Base-by-base conservation (phyloP, 2,888 invertebrate genomes). In the Meiosimyza decipiens region DNA sequence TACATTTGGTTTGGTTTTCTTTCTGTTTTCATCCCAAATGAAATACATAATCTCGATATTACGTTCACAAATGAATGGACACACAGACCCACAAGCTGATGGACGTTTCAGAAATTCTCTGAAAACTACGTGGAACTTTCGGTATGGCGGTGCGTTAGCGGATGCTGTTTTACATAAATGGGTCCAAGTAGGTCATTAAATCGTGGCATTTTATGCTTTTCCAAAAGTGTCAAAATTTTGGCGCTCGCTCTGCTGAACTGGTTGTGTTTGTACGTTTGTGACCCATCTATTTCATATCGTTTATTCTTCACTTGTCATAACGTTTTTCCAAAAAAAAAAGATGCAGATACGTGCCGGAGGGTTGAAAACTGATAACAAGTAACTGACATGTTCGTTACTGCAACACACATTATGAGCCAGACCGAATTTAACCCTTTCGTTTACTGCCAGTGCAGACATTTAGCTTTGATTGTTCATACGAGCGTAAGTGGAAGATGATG, bases 281-380 rank as follows among this genome's bases (percentile, higher is more conserved):
- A 16, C 22, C 33, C 22, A 22, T 28, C 28, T 6, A 16, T 33
- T 28, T 28, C 28, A 7, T 28, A 28, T 33, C 33, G 28, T 33
- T 60, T 9, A 28, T 28, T 12, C 28, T 59, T 16, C 18, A 11
- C 13, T 59, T 60, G 59, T 15, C 22, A 15, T 5, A 9, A 18
- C 22, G 22, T 28, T 57, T 57, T 18, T 40, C 18, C 3, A 18
- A 18, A 18, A 18, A 49, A 16, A 47, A 47, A 63, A 62, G 62
- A 49, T 63, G 63, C 63, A 47, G 63, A 63, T 47, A 63, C 63
- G 49, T 63, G 63, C 63, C 63, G 12, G 16, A 47, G 63, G 63
- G 49, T 63, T 63, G 63, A 40, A 40, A 40, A 40, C 9, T 40
- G 40, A 63, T 63, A 63, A 63, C 63, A 63, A 63, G 63, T 16